Percentiles rank a stretch among this genome's conserved stretches.
These are phyloP conservation scores for Cantharis rufa DNA, from an alignment of 2,888 invertebrate genomes.

Conservation along the genomic window DNA sequence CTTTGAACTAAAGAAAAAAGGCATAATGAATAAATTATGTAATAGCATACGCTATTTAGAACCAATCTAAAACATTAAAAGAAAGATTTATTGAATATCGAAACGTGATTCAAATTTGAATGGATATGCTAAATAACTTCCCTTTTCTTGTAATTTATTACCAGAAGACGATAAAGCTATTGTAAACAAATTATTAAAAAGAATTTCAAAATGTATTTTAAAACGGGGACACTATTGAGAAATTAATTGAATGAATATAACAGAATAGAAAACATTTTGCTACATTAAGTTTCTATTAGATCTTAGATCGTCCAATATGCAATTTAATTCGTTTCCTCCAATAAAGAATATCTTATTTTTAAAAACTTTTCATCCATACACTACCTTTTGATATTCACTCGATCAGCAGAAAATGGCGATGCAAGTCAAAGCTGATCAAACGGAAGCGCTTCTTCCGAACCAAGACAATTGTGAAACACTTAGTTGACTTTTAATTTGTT, in stretches of 20 bases:
- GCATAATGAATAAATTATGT: neutral
- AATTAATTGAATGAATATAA: neutral
- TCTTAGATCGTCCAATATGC: neutral
- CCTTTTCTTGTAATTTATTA: neutral
- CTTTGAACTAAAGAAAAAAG: neutral
- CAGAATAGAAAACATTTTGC: neutral
- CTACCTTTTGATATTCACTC: neutral
- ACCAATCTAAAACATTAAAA: constrained; percentile 1
- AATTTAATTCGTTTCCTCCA: neutral
- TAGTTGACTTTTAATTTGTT: too few relatives aligned
- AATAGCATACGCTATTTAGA: neutral
- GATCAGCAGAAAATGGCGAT: neutral
- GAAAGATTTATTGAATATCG: neutral
- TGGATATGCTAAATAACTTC: neutral
- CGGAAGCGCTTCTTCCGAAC: neutral
- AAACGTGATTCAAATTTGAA: neutral
- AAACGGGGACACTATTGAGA: neutral
- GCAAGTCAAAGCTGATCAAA: neutral
- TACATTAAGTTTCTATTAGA: neutral
- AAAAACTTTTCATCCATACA: neutral
- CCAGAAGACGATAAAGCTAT: neutral
- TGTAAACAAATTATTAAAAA: neutral
- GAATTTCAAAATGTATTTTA: neutral
- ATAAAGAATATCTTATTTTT: neutral
- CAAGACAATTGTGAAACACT: too few relatives aligned